phyloP scores from a whole-genome alignment of 2,113 vertebrate genomes.

The Australoheros scitulus region DNA sequence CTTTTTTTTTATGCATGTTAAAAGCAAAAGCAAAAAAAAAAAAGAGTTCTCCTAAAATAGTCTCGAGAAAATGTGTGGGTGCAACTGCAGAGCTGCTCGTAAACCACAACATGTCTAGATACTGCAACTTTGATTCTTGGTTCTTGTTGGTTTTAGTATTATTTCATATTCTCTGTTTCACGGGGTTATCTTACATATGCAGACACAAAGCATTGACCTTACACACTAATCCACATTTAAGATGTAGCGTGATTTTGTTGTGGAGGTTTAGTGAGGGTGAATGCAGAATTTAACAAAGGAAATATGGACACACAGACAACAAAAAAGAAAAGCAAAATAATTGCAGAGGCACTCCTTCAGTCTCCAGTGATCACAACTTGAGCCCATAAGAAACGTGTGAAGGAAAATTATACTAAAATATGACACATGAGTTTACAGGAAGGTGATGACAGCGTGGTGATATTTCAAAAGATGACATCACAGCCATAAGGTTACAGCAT shows the following conservation, averaged over 20 bases:
- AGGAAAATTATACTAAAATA: conserved; percentile 19
- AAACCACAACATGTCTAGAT: neutral
- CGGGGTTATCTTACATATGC: neutral
- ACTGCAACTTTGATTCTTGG: too few species aligned
- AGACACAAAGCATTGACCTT: neutral
- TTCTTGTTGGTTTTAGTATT: neutral
- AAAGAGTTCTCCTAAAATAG: neutral
- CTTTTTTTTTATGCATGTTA: neutral
- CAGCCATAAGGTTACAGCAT: neutral
- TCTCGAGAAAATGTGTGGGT: neutral
- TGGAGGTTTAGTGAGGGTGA: neutral
- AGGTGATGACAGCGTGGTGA: neutral
- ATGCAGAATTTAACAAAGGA: neutral
- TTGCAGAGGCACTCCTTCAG: neutral
- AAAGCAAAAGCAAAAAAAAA: neutral
- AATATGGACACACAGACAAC: neutral
- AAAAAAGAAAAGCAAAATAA: neutral
- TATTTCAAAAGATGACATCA: conserved; percentile 33
- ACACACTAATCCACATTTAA: neutral
- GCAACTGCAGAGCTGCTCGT: neutral
- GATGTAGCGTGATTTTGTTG: neutral
- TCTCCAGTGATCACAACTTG: neutral
- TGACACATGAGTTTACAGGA: neutral
- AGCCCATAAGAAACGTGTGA: conserved; percentile 11
- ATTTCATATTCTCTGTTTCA: neutral